A percentile compares a stretch with the other conserved stretches of the same genome.
Conservation (phyloP, 2,113 vertebrate species). For the Cryptotis parvus region DNA sequence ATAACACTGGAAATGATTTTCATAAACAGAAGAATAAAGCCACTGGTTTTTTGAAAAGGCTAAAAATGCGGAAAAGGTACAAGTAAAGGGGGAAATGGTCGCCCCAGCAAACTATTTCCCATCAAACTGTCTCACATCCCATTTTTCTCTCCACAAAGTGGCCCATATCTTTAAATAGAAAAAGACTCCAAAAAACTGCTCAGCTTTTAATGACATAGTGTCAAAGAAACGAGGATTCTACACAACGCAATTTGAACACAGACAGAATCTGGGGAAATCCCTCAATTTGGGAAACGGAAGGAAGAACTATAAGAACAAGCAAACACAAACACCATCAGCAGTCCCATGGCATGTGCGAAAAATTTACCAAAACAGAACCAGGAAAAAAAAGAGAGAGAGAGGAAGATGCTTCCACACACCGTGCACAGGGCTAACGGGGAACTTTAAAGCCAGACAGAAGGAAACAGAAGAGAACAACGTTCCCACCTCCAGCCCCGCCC, state of each 20-base stretch:
- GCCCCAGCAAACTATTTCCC: neutral
- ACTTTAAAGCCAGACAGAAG: constrained; percentile 17
- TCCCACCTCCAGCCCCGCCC: neutral
- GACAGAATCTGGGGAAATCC: neutral
- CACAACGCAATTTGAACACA: constrained; percentile 28
- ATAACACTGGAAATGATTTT: neutral
- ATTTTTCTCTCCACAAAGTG: neutral
- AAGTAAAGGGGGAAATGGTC: neutral
- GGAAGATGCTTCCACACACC: constrained; percentile 23
- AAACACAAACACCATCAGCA: neutral
- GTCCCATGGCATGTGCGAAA: neutral
- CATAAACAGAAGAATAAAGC: neutral
- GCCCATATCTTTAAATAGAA: neutral
- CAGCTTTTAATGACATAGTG: constrained; percentile 8
- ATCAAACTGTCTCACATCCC: neutral
- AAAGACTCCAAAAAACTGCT: constrained; percentile 33
- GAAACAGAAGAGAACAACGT: neutral
- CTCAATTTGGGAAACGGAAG: neutral
- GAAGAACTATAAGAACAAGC: neutral
- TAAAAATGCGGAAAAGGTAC: constrained; percentile 5
- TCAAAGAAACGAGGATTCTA: constrained; percentile 1
- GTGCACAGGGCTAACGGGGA: neutral
- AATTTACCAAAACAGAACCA: too few species aligned
- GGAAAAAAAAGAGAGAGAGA: neutral
- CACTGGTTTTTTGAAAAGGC: neutral